Base-by-base conservation (phyloP, 2,888 invertebrate genomes). In the Leptopilina myrica region DNA sequence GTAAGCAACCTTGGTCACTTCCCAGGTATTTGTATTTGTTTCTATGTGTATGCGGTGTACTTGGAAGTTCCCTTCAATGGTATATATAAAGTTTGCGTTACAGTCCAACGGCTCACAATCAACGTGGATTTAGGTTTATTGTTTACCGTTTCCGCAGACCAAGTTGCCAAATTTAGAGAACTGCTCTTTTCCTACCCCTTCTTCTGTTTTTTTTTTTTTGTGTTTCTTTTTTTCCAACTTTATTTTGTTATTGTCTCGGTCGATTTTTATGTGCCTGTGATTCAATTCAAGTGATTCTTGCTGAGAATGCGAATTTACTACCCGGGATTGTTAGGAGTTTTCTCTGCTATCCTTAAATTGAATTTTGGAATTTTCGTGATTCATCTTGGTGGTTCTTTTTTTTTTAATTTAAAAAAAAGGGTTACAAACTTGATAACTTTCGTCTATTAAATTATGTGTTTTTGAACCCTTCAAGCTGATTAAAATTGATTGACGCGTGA, bases 401-500 rank as follows among this genome's bases (percentile, higher is more conserved):
- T 65, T 40, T 12, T 33, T 8, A 43, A 43, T 8, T 40, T 6
- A 40, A 6, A 26, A 65, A 65, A 46, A 33, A 33, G 3, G 33
- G 33, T 33, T 33, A 33, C 33, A 33, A 73, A 8, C 53, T 26
- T 14, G 53, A 20, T 14, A 8, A 73, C 14, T 53, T 46, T 73
- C 26, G 26, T 8, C 5, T 26, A 73, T 73, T 53, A 26, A 56
- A 73, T 73, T 73, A 53, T 73, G 56, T 9, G 20, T 20, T 20
- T 11, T 49, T 26, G 33, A 53, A 56, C 53, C 73, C 56, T 46
- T 33, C 33, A 73, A 53, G 73, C 73, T 73, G 73, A 73, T 56
- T 73, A 73, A 73, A 73, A 73, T 73, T 69, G 67, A 69, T 69
- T 73, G 73, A 73, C 73, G 53, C 73, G 14, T 73, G 53, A 73